Evolutionary conservation across 2,797 vertebrate species (phyloP).

Genomic region (Mus minutoides): DNA sequence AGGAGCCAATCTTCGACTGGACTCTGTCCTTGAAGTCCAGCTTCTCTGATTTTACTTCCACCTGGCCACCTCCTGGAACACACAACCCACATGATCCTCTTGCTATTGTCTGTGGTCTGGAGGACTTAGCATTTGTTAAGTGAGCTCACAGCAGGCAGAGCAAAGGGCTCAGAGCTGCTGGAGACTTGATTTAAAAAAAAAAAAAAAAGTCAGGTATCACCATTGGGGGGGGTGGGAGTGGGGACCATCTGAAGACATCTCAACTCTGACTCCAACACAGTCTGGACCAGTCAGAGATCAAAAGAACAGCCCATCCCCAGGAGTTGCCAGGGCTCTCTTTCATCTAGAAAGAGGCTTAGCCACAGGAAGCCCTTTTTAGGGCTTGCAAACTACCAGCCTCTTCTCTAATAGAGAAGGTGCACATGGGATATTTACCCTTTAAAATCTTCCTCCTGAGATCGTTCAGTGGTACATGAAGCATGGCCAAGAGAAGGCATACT

Average conservation of each 20-base stretch:
- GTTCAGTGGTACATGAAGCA: not conserved
- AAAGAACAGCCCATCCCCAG: not conserved
- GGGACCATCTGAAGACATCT: not conserved
- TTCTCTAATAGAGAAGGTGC: not conserved
- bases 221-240: too few species aligned
- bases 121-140: not conserved
- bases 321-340: not conserved
- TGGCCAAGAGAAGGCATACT: not conserved
- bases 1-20: conserved; percentile 96
- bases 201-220: not conserved
- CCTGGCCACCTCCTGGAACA: conserved; percentile 93
- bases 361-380: not conserved
- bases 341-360: not conserved
- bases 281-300: not conserved
- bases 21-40: conserved; percentile 96
- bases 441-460: not conserved
- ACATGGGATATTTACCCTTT: not conserved
- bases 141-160: not conserved
- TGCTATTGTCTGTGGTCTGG: not conserved
- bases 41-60: conserved; percentile 98
- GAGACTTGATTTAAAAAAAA: not conserved
- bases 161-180: not conserved
- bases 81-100: conserved; percentile 1
- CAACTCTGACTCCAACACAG: not conserved
- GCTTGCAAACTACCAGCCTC: not conserved